A percentile compares a stretch with the other conserved stretches of the same genome.
phyloP scores from a whole-genome alignment of 2,888 invertebrate species.

The Neoscelio sp. region DNA sequence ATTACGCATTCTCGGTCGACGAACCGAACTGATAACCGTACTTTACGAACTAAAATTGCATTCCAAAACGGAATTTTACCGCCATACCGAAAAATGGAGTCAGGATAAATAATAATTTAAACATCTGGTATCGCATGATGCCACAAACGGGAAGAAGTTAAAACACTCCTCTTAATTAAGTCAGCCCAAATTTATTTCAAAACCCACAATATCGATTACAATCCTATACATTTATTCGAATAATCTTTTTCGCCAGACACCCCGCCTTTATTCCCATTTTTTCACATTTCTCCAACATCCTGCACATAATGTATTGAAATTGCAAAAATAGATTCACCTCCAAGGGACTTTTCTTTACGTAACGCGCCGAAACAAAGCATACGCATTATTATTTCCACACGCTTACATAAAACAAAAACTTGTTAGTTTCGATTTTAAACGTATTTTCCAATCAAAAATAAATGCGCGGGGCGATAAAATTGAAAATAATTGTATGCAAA shows the following conservation, averaged over 20 bases:
- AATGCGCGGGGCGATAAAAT: slow-evolving; percentile 19
- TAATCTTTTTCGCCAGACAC: slow-evolving; percentile 10
- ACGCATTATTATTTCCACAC: slow-evolving; percentile 10
- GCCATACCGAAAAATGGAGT: no score
- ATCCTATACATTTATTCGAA: slow-evolving; percentile 4
- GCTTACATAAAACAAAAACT: slow-evolving; percentile 14
- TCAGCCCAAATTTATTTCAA: no score
- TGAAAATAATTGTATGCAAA: slow-evolving; percentile 43
- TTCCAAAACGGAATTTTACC: no score
- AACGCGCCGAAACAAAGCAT: slow-evolving; percentile 9
- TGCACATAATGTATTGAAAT: slow-evolving; percentile 32
- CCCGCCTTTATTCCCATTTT: slow-evolving; percentile 13
- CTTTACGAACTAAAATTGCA: no score
- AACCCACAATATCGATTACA: no score
- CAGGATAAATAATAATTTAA: no score
- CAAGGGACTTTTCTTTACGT: slow-evolving; percentile 17
- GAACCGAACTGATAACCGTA: no score
- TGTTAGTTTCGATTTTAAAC: no score
- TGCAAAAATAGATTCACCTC: slow-evolving; percentile 38
- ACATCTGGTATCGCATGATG: no score
- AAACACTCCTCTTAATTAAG: no score
- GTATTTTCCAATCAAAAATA: not conserved
- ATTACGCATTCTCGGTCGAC: no score
- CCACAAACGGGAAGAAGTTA: no score
- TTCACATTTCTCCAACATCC: slow-evolving; percentile 19